Evolutionary conservation across 2,113 vertebrate species (phyloP), one percentile per base, ranked within the genome.

Genomic region (Salvelinus namaycush): DNA sequence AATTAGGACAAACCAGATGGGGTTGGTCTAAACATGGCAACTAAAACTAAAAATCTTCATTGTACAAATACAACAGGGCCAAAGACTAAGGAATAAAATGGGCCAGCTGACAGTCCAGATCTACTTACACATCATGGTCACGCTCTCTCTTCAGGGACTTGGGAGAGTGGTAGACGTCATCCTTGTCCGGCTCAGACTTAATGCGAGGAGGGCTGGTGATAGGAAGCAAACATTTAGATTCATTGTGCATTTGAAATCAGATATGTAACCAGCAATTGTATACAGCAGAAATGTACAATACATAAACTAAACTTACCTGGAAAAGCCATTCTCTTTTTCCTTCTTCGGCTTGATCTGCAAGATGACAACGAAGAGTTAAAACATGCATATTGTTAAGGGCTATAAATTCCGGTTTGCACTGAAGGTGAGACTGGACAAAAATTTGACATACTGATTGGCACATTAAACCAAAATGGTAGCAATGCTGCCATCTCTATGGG

Each of bases 301-400:
- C 49, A 49, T 31, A 11, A 18, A 54, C 51, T 44, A n/a, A n/a
- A 68, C 92, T 89, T 93, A 99, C 97, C 97, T 97, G 80, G 95
- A 95, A 87, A 99, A 99, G 44, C 97, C 97, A 87, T 99, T 99
- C 88, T 98, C 96, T 69, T 96, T 97, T 87, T 97, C 96, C 59
- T 96, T 97, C 92, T 97, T 99, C 78, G 96, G 82, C 93, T 96
- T 98, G 68, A 89, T 75, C 87, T 90, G 72, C 77, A 85, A 65
- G 48, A 59, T 39, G 20, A 39, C 70, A 76, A 51, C 34, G n/a
- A 24, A 29, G 13, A 9, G 22, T 70, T 70, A 20, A 71, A 29
- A 70, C 44, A 49, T 24, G 39, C n/a, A 4, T 48, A 49, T n/a
- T 5, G 7, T 9, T 39, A 12, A 5, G 2, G n/a, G 0, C 13